Conservation (phyloP, 2,113 vertebrate species). For the Microtus richardsoni region DNA sequence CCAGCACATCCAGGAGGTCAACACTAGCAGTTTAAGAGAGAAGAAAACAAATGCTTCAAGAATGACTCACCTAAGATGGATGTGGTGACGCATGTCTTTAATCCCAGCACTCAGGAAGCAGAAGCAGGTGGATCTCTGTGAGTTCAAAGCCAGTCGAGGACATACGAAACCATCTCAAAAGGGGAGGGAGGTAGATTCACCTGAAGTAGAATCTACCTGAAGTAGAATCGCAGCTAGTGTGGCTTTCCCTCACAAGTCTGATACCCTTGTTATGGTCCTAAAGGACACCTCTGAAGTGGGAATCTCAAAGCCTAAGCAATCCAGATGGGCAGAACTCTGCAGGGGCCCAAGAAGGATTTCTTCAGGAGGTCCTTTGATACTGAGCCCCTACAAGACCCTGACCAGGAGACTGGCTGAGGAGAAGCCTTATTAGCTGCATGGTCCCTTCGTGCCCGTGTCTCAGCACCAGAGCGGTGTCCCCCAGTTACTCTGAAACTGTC, state of each 20-base stretch:
- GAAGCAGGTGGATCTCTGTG: background rate
- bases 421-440: background rate
- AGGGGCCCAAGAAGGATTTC: background rate
- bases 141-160: background rate
- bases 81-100: background rate
- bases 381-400: background rate
- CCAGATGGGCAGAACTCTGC: background rate
- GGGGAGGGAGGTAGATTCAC: background rate
- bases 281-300: background rate
- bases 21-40: background rate
- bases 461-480: background rate
- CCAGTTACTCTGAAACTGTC: background rate
- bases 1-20: background rate
- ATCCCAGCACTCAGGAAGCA: background rate
- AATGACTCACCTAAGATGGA: background rate
- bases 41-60: slow-evolving; percentile 36
- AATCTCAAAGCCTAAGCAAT: background rate
- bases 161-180: background rate
- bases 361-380: background rate
- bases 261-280: background rate
- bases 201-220: background rate
- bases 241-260: background rate
- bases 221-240: background rate
- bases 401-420: background rate
- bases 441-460: background rate